Evolutionary conservation across 2,888 invertebrate species (phyloP).

Genomic region (Tiliacea citrago): DNA sequence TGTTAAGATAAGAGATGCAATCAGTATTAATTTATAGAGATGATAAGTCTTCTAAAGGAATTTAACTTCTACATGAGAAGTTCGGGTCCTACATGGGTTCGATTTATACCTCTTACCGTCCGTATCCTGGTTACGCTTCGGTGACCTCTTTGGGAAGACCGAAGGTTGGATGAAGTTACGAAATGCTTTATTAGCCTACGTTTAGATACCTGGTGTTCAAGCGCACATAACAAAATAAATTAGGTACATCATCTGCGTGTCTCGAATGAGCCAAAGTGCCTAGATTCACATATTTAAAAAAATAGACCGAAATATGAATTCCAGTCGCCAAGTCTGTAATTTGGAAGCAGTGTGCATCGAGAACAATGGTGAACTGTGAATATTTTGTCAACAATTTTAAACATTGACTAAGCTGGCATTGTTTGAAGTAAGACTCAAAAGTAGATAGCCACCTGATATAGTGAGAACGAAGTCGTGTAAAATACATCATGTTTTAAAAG

Average conservation of each 20-base stretch:
- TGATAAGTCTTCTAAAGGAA: not conserved
- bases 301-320: conserved; percentile 27
- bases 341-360: conserved; percentile 24
- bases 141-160: not conserved
- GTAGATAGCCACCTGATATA: conserved; percentile 39
- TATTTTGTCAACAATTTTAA: conserved; percentile 78
- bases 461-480: not conserved
- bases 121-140: no score
- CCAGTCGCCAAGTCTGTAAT: conserved; percentile 7
- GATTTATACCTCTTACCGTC: not conserved
- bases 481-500: not conserved
- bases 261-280: not conserved
- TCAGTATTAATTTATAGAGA: not conserved
- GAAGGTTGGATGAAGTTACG: not conserved
- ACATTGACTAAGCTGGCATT: conserved; percentile 54
- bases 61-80: not conserved
- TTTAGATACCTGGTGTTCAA: not conserved
- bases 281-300: conserved; percentile 19
- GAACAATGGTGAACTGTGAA: conserved; percentile 72
- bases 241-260: no score
- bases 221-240: not conserved
- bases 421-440: conserved; percentile 45
- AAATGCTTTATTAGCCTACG: not conserved
- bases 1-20: not conserved
- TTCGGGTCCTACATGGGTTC: no score